A percentile compares a stretch with the other conserved stretches of the same genome.
Conservation (phyloP, 1,140 invertebrate species). For the Linepithema humile region DNA sequence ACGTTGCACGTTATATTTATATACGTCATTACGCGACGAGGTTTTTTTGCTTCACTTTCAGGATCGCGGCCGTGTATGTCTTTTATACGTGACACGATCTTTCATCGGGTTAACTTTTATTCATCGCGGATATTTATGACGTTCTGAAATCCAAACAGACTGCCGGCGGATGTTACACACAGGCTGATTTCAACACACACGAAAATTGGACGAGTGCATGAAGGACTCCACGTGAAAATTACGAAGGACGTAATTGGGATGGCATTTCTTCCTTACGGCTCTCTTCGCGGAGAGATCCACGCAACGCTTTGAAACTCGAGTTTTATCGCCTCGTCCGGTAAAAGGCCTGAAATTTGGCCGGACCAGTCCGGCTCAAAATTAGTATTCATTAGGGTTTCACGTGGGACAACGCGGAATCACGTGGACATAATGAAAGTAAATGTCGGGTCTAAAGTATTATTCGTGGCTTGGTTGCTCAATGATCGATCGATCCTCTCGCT, state of each 20-base stretch:
- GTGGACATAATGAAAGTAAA: slow-evolving; percentile 84
- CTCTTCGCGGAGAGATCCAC: slow-evolving; percentile 18
- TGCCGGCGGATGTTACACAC: neutral
- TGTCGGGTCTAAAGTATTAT: slow-evolving; percentile 74
- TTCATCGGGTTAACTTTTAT: neutral
- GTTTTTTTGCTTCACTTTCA: neutral
- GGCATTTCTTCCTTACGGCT: slow-evolving; percentile 19
- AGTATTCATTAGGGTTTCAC: slow-evolving; percentile 80
- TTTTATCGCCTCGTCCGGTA: slow-evolving; percentile 30
- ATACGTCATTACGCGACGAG: neutral
- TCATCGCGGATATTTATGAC: neutral
- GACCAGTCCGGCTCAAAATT: slow-evolving; percentile 71
- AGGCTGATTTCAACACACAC: neutral
- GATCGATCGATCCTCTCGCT: slow-evolving; percentile 68
- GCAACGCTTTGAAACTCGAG: slow-evolving; percentile 11
- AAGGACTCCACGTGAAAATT: neutral
- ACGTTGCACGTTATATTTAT: neutral
- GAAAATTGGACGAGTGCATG: neutral
- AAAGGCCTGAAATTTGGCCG: slow-evolving; percentile 65
- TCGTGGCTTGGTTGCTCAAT: slow-evolving; percentile 74
- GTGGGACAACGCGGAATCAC: slow-evolving; percentile 81
- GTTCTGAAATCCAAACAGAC: neutral
- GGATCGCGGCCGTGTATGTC: neutral
- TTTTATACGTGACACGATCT: neutral
- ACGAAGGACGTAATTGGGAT: slow-evolving; percentile 16